Percentiles rank a stretch among this genome's conserved stretches.
These are phyloP conservation scores for Lepeophtheirus nordmannii DNA, from an alignment of 2,888 invertebrate species.

Conservation along the genomic window DNA sequence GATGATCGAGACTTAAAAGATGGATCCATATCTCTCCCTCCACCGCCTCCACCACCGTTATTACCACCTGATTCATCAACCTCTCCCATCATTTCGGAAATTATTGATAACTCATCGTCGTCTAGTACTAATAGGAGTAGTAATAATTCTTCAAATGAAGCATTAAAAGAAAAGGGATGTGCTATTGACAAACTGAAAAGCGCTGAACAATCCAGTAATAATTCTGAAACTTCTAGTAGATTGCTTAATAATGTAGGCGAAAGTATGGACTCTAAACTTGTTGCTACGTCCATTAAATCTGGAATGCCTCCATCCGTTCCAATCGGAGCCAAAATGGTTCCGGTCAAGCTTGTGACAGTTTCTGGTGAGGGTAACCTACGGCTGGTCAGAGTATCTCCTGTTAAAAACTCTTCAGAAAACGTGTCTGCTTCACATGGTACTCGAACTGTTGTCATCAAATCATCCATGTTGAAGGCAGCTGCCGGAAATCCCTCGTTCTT, in stretches of 20 bases:
- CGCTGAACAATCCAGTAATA: background rate
- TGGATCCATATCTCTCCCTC: too few species aligned
- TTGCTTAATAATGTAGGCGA: background rate
- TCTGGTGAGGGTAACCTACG: slow-evolving; percentile 19
- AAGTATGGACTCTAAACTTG: background rate
- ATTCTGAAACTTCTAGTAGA: background rate
- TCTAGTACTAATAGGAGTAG: background rate
- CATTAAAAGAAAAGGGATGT: background rate
- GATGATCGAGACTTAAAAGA: slow-evolving; percentile 27
- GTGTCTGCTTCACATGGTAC: background rate
- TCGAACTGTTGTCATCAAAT: slow-evolving; percentile 23
- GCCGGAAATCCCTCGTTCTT: background rate
- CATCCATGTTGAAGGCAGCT: background rate
- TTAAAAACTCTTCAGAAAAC: slow-evolving; percentile 9
- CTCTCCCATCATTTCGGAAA: background rate
- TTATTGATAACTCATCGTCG: background rate
- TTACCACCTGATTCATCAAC: background rate
- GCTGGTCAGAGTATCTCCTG: slow-evolving; percentile 24
- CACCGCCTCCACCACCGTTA: too few species aligned
- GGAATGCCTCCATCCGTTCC: slow-evolving; percentile 4
- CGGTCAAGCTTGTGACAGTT: slow-evolving; percentile 32
- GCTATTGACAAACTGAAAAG: too few species aligned
- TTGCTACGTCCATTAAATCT: slow-evolving; percentile 18
- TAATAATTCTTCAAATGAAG: background rate
- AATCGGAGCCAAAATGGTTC: slow-evolving; percentile 33